These are phyloP conservation scores for Romanomermis culicivorax DNA, from an alignment of 2,888 invertebrate species.

Conservation along the genomic window DNA sequence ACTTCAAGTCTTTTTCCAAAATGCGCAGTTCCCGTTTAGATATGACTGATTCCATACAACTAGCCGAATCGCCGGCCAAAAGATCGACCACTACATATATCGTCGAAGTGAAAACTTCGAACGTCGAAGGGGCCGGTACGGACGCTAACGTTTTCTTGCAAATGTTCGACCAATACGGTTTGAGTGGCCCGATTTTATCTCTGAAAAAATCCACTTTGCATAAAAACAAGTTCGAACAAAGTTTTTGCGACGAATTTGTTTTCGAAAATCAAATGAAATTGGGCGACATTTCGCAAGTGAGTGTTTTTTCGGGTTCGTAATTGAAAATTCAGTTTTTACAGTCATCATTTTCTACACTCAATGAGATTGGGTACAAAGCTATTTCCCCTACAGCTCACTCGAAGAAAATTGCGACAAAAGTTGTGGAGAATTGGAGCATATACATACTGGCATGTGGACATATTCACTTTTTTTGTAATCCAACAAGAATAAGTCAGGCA, in stretches of 20 bases:
- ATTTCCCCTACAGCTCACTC: no score
- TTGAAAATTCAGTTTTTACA: neutral
- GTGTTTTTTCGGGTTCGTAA: neutral
- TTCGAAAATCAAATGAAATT: neutral
- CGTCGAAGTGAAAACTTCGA: neutral
- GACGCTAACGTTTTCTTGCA: neutral
- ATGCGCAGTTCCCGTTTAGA: no score
- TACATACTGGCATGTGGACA: no score
- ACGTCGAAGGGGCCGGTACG: neutral
- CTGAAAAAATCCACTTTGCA: neutral
- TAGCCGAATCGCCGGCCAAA: no score
- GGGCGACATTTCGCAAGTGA: neutral
- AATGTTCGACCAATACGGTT: neutral
- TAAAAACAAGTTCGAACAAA: neutral
- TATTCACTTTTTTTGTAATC: no score
- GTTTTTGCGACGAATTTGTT: neutral
- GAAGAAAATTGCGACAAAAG: no score
- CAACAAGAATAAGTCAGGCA: no score
- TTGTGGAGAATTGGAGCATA: no score
- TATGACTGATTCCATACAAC: no score
- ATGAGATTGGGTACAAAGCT: no score
- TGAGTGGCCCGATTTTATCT: neutral
- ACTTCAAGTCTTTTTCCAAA: no score
- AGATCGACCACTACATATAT: neutral
- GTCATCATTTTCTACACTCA: no score